Evolutionary conservation across 2,113 vertebrate species (phyloP), one percentile per base, ranked within the genome.

Genomic region (Notiomystis cincta): DNA sequence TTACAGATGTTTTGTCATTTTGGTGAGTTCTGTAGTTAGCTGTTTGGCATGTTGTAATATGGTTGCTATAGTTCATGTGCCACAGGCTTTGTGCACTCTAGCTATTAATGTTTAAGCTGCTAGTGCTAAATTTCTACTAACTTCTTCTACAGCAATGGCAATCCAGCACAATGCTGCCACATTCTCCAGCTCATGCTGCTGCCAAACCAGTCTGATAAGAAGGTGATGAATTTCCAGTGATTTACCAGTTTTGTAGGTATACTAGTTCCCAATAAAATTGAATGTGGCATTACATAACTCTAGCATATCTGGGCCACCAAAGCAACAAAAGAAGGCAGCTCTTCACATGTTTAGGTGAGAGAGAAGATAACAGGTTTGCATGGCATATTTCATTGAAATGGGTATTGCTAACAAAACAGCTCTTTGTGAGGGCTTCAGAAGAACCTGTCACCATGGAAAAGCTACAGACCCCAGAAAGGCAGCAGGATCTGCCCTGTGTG

Each of bases 351-450:
- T 38, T 80, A 72, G 61, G 28, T 67, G 65, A 42, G 51, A 87
- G 30, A 64, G 35, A 70, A 54, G 72, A 48, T 58, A 82, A 85
- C 71, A 96, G 33, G 15, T 92, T 96, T 89, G 15, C 22, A 12
- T 77, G 79, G 60, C 87, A 77, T 54, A 27, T 79, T 73, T 82
- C 57, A 93, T 94, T 94, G 71, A 75, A 67, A 80, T 30, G n/a
- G 33, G 12, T 30, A 40, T 44, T 87, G 48, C 45, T 72, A 66
- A 88, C 11, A 77, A 65, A 89, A 48, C 12, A 64, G 53, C 15
- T 83, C 72, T 92, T 92, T 95, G 79, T 88, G 47, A 86, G 60
- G 53, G 60, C 84, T 93, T 95, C 79, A 92, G 69, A 95, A 94
- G 22, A 78, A 78, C 60, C 70, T 91, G 90, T 66, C 60, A 53